A percentile compares a stretch with the other conserved stretches of the same genome.
phyloP scores from a whole-genome alignment of 2,888 invertebrate genomes.

The Torymus auratus region DNA sequence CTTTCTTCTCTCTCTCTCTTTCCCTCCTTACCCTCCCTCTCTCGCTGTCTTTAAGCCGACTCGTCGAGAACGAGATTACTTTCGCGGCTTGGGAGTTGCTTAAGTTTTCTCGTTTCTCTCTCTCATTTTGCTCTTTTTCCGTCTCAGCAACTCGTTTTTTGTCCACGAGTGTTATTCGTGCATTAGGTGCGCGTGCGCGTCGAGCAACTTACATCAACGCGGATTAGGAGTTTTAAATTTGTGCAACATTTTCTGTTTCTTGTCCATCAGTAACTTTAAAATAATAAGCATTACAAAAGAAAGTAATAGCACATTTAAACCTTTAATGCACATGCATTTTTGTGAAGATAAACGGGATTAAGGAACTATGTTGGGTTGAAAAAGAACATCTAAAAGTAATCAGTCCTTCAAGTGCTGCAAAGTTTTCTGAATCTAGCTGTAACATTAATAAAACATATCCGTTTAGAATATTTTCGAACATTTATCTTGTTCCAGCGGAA shows the following conservation, averaged over 20 bases:
- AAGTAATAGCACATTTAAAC: too few relatives aligned
- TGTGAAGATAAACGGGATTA: background rate
- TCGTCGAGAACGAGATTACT: slow-evolving; percentile 48
- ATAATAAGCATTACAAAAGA: too few relatives aligned
- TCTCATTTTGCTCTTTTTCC: slow-evolving; percentile 9
- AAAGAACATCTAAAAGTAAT: slow-evolving; percentile 3
- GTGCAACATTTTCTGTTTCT: too few relatives aligned
- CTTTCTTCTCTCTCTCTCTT: background rate
- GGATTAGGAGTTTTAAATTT: too few relatives aligned
- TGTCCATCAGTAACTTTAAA: too few relatives aligned
- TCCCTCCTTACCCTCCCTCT: background rate
- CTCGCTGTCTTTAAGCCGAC: slow-evolving; percentile 30
- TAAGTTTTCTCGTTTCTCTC: slow-evolving; percentile 24
- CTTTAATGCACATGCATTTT: too few relatives aligned
- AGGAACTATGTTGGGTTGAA: background rate
- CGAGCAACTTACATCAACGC: background rate
- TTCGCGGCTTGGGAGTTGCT: slow-evolving; percentile 24
- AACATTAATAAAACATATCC: slow-evolving; percentile 18
- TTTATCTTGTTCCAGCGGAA: slow-evolving; percentile 27
- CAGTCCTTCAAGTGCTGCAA: background rate
- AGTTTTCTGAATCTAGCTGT: background rate
- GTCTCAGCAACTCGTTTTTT: slow-evolving; percentile 3
- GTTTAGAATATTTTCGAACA: background rate
- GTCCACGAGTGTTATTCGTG: background rate
- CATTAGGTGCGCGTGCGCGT: background rate